Base-by-base conservation (phyloP, 2,797 vertebrate species). In the Phylloscopus collybita region DNA sequence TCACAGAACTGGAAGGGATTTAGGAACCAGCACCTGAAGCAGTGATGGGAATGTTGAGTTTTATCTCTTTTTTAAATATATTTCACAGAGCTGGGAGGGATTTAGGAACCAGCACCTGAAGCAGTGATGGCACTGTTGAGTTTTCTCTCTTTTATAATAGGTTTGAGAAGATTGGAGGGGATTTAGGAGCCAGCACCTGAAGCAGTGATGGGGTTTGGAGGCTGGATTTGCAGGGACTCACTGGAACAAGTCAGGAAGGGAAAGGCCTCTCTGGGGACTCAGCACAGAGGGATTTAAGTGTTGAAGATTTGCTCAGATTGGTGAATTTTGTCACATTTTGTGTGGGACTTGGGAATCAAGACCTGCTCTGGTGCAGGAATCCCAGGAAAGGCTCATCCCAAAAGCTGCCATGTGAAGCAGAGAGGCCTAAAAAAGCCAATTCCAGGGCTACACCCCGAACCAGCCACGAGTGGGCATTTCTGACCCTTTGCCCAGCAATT, bases 281-380 rank as follows among this genome's bases (percentile, higher is more conserved):
- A 19, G 22, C 67, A 25, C 0, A 1, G 6, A 57, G 51, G 56
- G 50, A 13, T 70, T 40, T 3, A 2, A 5, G 12, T 4, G 11
- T 0, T 53, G 66, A n/a, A 47, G 23, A 9, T 47, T 38, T 13
- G 40, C 50, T 23, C 59, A 56, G 5, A 5, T 29, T 2, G 29
- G 17, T 27, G 80, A 54, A 54, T 47, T 72, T 5, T 4, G 1
- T 42, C 8, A 1, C 4, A 0, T 8, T 18, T 16, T 12, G 9
- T 10, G 59, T 0, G 29, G 70, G 14, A 25, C 18, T 23, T 18
- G 10, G 23, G n/a, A 5, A 40, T 5, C 10, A 2, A 16, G 50
- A 2, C 11, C 6, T 2, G 0, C 27, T 67, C 12, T 5, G 62
- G 56, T 38, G n/a, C 5, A 0, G 40, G 32, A 10, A 1, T 22